phyloP scores from a whole-genome alignment of 1,140 invertebrate species.

The Scaptomyza hsui region DNA sequence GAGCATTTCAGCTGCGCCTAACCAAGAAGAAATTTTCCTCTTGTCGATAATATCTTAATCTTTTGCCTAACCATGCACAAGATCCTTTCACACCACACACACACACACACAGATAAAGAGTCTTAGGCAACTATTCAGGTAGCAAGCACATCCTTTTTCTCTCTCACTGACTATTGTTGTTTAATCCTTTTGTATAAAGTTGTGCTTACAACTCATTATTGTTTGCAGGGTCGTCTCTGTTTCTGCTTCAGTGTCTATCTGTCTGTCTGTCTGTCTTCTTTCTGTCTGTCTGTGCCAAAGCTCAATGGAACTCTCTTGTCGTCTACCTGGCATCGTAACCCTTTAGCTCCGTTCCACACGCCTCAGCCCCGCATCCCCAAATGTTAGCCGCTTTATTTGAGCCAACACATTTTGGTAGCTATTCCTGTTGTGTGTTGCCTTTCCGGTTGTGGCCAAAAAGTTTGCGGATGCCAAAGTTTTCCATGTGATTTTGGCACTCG shows the following conservation, averaged over 20 bases:
- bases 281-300: slow-evolving; percentile 3
- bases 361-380: not conserved
- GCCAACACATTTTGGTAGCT: slow-evolving; percentile 46
- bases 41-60: slow-evolving; percentile 51
- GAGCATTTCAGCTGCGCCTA: slow-evolving; percentile 21
- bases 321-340: not conserved
- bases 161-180: slow-evolving; percentile 64
- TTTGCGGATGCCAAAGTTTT: slow-evolving; percentile 56
- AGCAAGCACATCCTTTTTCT: slow-evolving; percentile 17
- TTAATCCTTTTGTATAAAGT: slow-evolving; percentile 78
- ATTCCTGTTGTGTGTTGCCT: slow-evolving; percentile 28
- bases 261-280: slow-evolving; percentile 13
- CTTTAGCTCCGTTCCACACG: not conserved
- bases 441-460: slow-evolving; percentile 51
- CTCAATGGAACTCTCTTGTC: not conserved
- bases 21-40: not conserved
- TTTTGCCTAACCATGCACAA: slow-evolving; percentile 30
- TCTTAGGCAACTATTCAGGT: slow-evolving; percentile 26
- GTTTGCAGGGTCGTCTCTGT: slow-evolving; percentile 44
- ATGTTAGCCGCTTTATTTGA: slow-evolving; percentile 24
- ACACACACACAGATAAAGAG: slow-evolving; percentile 1
- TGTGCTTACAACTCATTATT: slow-evolving; percentile 79
- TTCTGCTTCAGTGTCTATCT: slow-evolving; percentile 23
- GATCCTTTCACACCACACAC: slow-evolving; percentile 21
- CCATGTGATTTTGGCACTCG: slow-evolving; percentile 53